Percentiles rank a stretch among this genome's conserved stretches.
Conservation (phyloP, 2,888 invertebrate genomes). For the Bursaphelenchus okinawaensis region DNA sequence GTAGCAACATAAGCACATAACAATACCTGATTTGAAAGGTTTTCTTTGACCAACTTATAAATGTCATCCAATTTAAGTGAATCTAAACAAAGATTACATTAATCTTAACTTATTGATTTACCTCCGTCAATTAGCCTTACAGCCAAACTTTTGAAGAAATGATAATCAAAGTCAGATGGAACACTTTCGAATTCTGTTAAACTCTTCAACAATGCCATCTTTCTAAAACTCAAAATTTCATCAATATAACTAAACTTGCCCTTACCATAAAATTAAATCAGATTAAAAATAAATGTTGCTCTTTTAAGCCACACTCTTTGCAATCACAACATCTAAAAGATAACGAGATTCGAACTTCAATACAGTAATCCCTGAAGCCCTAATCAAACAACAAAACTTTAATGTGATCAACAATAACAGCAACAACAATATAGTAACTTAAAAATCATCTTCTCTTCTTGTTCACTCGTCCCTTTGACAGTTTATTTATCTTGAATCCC, state of each 20-base stretch:
- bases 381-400: background rate
- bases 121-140: background rate
- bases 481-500: conserved; percentile 12
- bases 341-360: background rate
- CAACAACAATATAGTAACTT: conserved; percentile 8
- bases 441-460: background rate
- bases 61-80: background rate
- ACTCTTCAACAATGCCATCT: too few relatives aligned
- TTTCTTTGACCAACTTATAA: background rate
- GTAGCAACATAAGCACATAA: background rate
- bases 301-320: background rate
- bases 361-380: too few relatives aligned
- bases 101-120: background rate
- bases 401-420: background rate
- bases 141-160: conserved; percentile 3
- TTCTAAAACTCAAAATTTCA: background rate
- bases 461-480: background rate
- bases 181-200: background rate
- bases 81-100: background rate
- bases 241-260: background rate
- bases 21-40: background rate
- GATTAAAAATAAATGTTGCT: background rate
- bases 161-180: conserved; percentile 7
- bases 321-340: background rate
- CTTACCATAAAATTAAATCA: background rate